A percentile compares a stretch with the other conserved stretches of the same genome.
These are phyloP conservation scores for Morone chrysops DNA, from an alignment of 2,113 vertebrate species.

Conservation along the genomic window DNA sequence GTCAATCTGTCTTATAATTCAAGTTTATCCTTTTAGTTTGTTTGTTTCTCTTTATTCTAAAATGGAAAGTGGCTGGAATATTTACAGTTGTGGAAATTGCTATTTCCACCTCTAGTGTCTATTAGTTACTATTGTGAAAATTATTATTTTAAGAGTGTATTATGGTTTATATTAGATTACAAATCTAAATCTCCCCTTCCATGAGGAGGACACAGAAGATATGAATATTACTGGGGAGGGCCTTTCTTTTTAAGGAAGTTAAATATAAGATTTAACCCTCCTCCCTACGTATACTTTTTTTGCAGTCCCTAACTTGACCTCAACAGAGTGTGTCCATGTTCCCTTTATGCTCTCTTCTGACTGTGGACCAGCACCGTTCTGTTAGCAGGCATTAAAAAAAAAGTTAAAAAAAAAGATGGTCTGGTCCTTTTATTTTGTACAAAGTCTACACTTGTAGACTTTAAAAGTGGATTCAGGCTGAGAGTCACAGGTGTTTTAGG, in stretches of 20 bases:
- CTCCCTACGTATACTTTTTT: not conserved
- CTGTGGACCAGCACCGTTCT: constrained; percentile 33
- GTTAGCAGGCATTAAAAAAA: constrained; percentile 7
- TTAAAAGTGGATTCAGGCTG: constrained; percentile 26
- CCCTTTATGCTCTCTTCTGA: constrained; percentile 9
- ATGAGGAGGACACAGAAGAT: not conserved
- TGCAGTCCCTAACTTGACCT: constrained; percentile 9
- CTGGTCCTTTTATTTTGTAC: constrained; percentile 53
- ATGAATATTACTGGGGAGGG: not conserved
- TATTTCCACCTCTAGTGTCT: not conserved
- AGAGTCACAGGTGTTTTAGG: not conserved
- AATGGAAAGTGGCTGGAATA: not conserved
- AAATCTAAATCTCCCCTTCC: not conserved
- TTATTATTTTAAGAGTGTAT: not conserved
- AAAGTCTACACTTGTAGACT: constrained; percentile 45
- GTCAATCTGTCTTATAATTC: not conserved
- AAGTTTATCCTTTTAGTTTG: not conserved
- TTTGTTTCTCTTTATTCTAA: not conserved
- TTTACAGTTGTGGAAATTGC: not conserved
- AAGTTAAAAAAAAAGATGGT: not conserved
- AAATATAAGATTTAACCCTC: not conserved
- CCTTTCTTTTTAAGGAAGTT: not conserved
- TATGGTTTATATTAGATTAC: not conserved
- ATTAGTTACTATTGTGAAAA: not conserved
- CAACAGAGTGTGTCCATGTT: not conserved